phyloP scores from a whole-genome alignment of 2,113 vertebrate species.

The Ondatra zibethicus region DNA sequence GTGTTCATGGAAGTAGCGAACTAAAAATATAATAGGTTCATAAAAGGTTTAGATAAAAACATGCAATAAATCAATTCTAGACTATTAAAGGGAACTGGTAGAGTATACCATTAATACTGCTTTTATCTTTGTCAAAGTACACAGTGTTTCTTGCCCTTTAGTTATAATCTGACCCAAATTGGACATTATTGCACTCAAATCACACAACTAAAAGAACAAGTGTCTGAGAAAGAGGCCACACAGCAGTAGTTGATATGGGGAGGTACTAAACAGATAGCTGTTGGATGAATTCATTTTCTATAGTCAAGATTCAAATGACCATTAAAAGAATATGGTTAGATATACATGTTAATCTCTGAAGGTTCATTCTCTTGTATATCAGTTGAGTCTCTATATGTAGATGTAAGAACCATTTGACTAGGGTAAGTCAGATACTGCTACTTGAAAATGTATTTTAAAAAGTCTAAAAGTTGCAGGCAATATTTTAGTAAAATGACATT shows the following conservation, averaged over 20 bases:
- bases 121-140: slow-evolving; percentile 69
- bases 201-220: not conserved
- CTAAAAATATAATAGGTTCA: slow-evolving; percentile 75
- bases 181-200: not conserved
- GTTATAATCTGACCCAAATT: not conserved
- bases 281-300: not conserved
- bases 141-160: not conserved
- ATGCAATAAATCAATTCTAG: slow-evolving; percentile 76
- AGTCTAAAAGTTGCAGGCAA: not conserved
- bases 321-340: not conserved
- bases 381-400: not conserved
- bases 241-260: not conserved
- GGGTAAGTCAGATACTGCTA: not conserved
- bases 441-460: not conserved
- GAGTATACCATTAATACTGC: slow-evolving; percentile 53
- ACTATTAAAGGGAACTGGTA: slow-evolving; percentile 64
- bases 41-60: slow-evolving; percentile 76
- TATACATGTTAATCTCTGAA: not conserved
- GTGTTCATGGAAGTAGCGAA: slow-evolving; percentile 50
- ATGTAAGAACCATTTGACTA: not conserved
- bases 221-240: not conserved
- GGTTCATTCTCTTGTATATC: not conserved
- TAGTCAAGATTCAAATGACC: not conserved
- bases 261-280: not conserved
- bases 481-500: not conserved